phyloP scores from a whole-genome alignment of 2,113 vertebrate genomes.

The Periophthalmodon schlosseri region DNA sequence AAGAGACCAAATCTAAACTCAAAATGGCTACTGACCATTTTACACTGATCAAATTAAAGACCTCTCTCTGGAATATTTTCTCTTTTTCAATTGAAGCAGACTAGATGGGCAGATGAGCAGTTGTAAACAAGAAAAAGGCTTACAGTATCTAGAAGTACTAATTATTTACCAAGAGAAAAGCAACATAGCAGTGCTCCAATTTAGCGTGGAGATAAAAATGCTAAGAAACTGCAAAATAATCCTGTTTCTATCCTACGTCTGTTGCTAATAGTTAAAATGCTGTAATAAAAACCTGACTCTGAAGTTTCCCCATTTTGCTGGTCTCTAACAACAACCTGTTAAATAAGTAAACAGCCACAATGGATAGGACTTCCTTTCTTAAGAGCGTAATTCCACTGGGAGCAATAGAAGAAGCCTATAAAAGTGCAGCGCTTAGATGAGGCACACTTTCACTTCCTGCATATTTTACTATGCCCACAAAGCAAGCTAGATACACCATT shows the following conservation, averaged over 20 bases:
- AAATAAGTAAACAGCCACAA: slow-evolving; percentile 58
- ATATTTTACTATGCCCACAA: neutral
- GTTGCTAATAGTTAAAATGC: neutral
- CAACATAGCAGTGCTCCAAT: too few relatives aligned
- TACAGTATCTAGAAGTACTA: neutral
- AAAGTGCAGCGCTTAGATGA: slow-evolving; percentile 18
- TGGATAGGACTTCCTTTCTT: slow-evolving; percentile 45
- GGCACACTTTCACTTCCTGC: slow-evolving; percentile 4
- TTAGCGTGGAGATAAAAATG: too few relatives aligned
- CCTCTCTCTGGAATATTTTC: neutral
- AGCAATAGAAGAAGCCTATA: slow-evolving; percentile 30
- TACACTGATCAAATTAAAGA: neutral
- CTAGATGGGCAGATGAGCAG: neutral
- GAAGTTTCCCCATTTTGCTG: slow-evolving; percentile 2
- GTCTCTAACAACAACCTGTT: slow-evolving; percentile 48
- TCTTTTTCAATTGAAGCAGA: neutral
- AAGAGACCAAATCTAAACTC: neutral
- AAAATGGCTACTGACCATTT: neutral
- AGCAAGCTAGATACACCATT: neutral
- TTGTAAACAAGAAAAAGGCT: neutral
- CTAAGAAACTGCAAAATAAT: neutral
- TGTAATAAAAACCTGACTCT: neutral
- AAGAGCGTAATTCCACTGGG: slow-evolving; percentile 31
- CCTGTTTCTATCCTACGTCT: neutral
- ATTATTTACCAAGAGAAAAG: too few relatives aligned